These are phyloP conservation scores for Tenthredo mesomela DNA, from an alignment of 2,888 invertebrate species.

Conservation along the genomic window DNA sequence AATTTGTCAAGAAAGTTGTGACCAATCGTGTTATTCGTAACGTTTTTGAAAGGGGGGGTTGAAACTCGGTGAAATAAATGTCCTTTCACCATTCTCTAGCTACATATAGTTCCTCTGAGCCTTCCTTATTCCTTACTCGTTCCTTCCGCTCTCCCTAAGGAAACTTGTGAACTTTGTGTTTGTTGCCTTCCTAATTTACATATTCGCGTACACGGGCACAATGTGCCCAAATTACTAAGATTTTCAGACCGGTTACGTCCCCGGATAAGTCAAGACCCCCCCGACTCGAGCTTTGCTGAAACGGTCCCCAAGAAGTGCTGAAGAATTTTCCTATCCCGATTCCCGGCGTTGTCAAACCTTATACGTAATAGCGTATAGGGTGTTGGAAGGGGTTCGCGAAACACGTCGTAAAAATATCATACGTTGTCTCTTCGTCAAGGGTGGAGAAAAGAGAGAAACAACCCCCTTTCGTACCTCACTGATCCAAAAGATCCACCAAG, in stretches of 20 bases:
- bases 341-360: neutral
- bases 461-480: constrained; percentile 1
- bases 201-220: neutral
- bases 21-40: neutral
- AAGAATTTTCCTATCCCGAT: neutral
- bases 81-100: neutral
- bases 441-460: neutral
- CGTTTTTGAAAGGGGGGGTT: neutral
- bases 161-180: constrained; percentile 29
- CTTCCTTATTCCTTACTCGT: constrained; percentile 5
- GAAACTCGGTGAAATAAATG: neutral
- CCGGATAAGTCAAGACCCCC: neutral
- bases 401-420: constrained; percentile 32
- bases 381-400: neutral
- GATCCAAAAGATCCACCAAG: neutral
- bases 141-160: constrained; percentile 17
- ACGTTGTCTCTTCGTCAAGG: constrained; percentile 6
- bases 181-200: constrained; percentile 19
- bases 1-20: neutral
- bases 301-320: neutral
- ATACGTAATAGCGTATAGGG: constrained; percentile 7
- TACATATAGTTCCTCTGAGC: neutral
- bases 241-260: constrained; percentile 10
- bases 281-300: neutral
- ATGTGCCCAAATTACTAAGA: constrained; percentile 15